phyloP scores from a whole-genome alignment of 2,888 invertebrate genomes.

The Autographa pulchrina region DNA sequence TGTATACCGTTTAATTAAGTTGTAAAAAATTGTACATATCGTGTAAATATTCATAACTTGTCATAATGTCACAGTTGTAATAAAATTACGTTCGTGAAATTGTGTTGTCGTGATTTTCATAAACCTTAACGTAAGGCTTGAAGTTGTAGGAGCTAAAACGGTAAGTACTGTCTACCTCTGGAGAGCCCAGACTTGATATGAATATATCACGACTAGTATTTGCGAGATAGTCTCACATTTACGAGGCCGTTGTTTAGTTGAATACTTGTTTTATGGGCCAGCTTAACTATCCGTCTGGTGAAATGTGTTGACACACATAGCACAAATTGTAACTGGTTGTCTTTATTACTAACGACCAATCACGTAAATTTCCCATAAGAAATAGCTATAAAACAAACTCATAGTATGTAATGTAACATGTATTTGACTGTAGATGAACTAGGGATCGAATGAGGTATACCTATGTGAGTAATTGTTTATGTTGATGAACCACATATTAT shows the following conservation, averaged over 20 bases:
- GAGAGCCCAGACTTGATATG: slow-evolving; percentile 28
- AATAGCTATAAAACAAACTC: background rate
- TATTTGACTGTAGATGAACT: background rate
- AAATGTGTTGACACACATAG: slow-evolving; percentile 5
- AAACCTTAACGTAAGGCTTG: slow-evolving; percentile 3
- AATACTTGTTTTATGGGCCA: slow-evolving; percentile 34
- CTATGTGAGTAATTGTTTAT: background rate
- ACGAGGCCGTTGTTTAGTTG: slow-evolving; percentile 27
- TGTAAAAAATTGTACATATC: slow-evolving; percentile 88
- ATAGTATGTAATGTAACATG: background rate
- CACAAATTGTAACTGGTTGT: background rate
- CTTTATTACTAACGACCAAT: slow-evolving; percentile 17
- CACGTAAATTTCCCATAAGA: slow-evolving; percentile 3
- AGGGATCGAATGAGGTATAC: background rate
- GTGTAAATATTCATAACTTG: slow-evolving; percentile 85
- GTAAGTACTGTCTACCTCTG: background rate
- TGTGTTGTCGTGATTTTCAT: slow-evolving; percentile 46
- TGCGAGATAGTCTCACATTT: slow-evolving; percentile 35
- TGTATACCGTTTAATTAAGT: slow-evolving; percentile 76
- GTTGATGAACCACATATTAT: background rate
- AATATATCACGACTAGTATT: slow-evolving; percentile 33
- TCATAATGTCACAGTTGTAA: slow-evolving; percentile 82
- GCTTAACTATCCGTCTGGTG: slow-evolving; percentile 23
- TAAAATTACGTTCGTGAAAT: slow-evolving; percentile 79
- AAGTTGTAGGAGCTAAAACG: slow-evolving; percentile 3